These are phyloP conservation scores for Leucophenga montana DNA, from an alignment of 2,888 invertebrate species.

Conservation along the genomic window DNA sequence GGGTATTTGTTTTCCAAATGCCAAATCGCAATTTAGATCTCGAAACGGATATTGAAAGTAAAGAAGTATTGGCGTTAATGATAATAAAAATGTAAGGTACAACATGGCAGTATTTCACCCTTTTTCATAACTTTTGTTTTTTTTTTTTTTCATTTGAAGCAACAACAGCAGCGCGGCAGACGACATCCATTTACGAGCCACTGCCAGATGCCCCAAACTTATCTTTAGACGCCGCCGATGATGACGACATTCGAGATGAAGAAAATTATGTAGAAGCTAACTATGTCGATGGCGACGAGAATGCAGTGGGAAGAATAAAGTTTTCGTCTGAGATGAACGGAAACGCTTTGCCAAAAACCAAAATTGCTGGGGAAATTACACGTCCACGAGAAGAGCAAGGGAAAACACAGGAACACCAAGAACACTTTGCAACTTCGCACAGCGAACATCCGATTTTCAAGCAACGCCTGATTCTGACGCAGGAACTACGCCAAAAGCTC, in stretches of 20 bases:
- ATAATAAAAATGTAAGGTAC: no score
- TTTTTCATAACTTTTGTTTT: background rate
- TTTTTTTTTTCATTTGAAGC: slow-evolving; percentile 4
- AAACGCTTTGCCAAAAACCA: slow-evolving; percentile 52
- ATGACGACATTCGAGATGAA: background rate
- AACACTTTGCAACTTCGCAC: slow-evolving; percentile 42
- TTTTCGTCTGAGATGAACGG: slow-evolving; percentile 41
- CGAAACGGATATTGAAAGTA: slow-evolving; percentile 55
- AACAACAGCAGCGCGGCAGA: slow-evolving; percentile 17
- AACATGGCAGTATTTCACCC: background rate
- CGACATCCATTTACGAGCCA: background rate
- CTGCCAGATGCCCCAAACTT: background rate
- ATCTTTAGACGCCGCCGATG: background rate
- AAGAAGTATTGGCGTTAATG: background rate
- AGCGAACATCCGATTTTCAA: slow-evolving; percentile 42
- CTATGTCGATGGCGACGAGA: background rate
- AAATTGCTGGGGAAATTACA: slow-evolving; percentile 46
- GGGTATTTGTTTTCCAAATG: background rate
- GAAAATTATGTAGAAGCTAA: background rate
- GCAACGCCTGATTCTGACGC: slow-evolving; percentile 36
- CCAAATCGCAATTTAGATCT: slow-evolving; percentile 40
- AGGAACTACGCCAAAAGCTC: slow-evolving; percentile 30
- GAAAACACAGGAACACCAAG: slow-evolving; percentile 14
- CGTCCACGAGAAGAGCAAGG: background rate
- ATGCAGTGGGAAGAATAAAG: slow-evolving; percentile 5